Evolutionary conservation across 2,797 vertebrate species (phyloP).

Genomic region (Petrocephalus schoutedeni): DNA sequence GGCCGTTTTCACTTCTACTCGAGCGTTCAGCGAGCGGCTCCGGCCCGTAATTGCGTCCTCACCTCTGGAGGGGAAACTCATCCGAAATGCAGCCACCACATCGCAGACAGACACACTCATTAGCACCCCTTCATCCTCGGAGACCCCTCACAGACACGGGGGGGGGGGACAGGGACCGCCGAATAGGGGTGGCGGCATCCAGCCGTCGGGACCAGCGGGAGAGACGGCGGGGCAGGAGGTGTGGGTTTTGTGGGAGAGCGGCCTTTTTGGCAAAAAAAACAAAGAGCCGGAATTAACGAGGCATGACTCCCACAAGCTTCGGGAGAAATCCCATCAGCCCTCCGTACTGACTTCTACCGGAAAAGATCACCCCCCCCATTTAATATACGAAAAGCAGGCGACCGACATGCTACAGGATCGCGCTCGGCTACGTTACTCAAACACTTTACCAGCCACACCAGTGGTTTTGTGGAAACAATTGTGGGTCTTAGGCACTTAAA

Average conservation of each 20-base stretch:
- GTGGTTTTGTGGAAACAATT: not conserved
- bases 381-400: not conserved
- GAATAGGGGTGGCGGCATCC: not conserved
- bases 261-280: not conserved
- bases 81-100: not conserved
- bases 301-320: not conserved
- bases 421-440: not conserved
- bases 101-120: not conserved
- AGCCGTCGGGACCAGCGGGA: not conserved
- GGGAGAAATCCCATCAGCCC: not conserved
- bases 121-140: not conserved
- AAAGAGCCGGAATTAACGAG: constrained; percentile 8
- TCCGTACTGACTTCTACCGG: constrained; percentile 7
- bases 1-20: constrained; percentile 8
- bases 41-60: not conserved
- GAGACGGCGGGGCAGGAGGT: not conserved
- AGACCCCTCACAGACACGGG: not conserved
- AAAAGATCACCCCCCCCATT: not conserved
- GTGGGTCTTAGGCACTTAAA: not conserved
- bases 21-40: not conserved
- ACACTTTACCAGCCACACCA: not conserved
- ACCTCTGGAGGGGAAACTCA: not conserved
- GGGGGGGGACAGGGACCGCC: not conserved
- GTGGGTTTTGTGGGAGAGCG: not conserved
- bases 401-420: not conserved